These are phyloP conservation scores for Buathra laborator DNA, from an alignment of 2,888 invertebrate species.

Conservation along the genomic window DNA sequence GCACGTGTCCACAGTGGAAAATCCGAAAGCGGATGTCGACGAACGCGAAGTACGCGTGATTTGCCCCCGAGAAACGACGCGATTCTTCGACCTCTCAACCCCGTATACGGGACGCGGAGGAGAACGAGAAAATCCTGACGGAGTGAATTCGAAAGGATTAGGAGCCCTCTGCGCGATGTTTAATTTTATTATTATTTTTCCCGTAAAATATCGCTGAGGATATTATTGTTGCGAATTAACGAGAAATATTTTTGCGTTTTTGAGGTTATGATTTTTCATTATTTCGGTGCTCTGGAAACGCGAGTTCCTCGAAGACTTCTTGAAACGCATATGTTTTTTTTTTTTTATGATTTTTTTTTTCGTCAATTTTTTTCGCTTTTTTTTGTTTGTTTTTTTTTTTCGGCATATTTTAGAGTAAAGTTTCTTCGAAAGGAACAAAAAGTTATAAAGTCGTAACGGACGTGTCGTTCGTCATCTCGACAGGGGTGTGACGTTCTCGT, in stretches of 20 bases:
- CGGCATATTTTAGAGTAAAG: neutral
- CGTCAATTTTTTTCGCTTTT: too few species aligned
- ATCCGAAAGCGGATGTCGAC: constrained; percentile 26
- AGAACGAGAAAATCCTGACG: too few species aligned
- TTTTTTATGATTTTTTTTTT: neutral
- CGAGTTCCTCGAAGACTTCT: neutral
- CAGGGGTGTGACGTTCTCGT: neutral
- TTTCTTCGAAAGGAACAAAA: neutral
- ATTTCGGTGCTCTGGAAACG: neutral
- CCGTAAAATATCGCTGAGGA: neutral
- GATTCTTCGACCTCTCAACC: neutral
- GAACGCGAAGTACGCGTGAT: neutral
- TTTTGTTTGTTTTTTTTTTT: too few species aligned
- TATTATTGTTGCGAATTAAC: neutral
- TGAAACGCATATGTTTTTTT: neutral
- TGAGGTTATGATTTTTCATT: neutral
- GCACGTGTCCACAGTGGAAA: constrained; percentile 9
- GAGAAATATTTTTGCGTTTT: neutral
- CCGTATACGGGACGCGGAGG: neutral
- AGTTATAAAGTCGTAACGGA: constrained; percentile 33
- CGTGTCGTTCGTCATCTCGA: constrained; percentile 3
- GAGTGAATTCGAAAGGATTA: too few species aligned
- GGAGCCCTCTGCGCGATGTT: neutral
- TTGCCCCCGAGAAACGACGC: neutral
- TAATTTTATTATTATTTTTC: neutral